Conservation (phyloP, 2,113 vertebrate genomes). For the Garra rufa region DNA sequence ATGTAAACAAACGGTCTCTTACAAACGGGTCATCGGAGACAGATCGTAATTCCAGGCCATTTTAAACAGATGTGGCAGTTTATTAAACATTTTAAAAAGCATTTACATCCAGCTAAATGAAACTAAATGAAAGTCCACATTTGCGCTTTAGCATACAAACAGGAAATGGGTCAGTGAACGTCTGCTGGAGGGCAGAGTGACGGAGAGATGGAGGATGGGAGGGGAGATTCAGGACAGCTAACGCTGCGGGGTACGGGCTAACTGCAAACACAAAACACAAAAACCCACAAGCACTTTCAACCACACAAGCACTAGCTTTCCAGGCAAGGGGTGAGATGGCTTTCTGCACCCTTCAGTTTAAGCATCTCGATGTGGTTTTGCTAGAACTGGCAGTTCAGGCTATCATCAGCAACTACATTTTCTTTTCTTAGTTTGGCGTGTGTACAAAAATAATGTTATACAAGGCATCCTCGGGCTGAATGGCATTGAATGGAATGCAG, state of each 20-base stretch:
- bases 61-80: background rate
- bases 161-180: slow-evolving; percentile 48
- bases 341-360: background rate
- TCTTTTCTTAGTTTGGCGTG: background rate
- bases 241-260: background rate
- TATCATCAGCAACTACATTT: background rate
- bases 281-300: slow-evolving; percentile 6
- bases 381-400: background rate
- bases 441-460: slow-evolving; percentile 6
- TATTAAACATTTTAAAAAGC: background rate
- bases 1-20: background rate
- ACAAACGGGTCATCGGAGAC: background rate
- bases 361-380: background rate
- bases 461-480: background rate
- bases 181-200: slow-evolving; percentile 31
- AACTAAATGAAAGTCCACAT: background rate
- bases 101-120: background rate
- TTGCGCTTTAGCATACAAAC: background rate
- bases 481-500: slow-evolving; percentile 14
- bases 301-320: background rate
- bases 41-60: background rate
- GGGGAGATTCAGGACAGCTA: slow-evolving; percentile 40
- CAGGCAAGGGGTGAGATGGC: background rate
- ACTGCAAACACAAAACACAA: background rate
- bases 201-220: slow-evolving; percentile 5